Base-by-base conservation (phyloP, 2,888 invertebrate genomes). In the Andrena flavipes region DNA sequence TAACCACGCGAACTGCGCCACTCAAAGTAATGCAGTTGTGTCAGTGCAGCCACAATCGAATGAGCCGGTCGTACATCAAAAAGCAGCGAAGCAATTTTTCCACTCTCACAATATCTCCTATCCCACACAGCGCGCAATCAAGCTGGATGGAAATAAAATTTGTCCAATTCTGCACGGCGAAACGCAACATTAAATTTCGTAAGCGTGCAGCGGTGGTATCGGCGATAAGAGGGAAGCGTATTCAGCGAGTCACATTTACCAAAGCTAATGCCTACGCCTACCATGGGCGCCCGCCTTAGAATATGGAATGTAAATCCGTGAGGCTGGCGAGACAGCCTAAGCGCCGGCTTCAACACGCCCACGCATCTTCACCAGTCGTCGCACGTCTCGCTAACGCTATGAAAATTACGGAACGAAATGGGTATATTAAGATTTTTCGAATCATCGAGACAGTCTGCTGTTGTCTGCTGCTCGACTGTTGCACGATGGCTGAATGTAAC, bases 321-420 rank as follows among this genome's bases (percentile, higher is more conserved):
- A 73, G 54, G 54, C 54, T 29, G 59, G 70, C 72, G 69, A 68
- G 68, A 78, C 49, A n/a, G 54, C 56, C 49, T 79, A 79, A 85
- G 82, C 85, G 87, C 87, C 85, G 60, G 83, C 70, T 69, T 69
- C 67, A 35, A 76, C 26, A 51, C 74, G 73, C 78, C 65, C 69
- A 80, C 82, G 75, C 70, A 63, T 16, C 20, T 54, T 62, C 64
- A 64, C 42, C 51, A 65, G 13, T 67, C 74, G 30, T 10, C 30
- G 72, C 70, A 65, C 74, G 65, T 81, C 64, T 42, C 16, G 62
- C 71, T 73, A 64, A 65, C 60, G 74, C 69, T 51, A 70, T 74
- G 73, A 80, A 81, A 81, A 81, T 74, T 73, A 60, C 69, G n/a
- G 49, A 69, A 60, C 80, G 60, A 65, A 74, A 74, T 60, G 60